Base-by-base conservation (phyloP, 2,888 invertebrate genomes). In the Branchipolynoe longqiensis region DNA sequence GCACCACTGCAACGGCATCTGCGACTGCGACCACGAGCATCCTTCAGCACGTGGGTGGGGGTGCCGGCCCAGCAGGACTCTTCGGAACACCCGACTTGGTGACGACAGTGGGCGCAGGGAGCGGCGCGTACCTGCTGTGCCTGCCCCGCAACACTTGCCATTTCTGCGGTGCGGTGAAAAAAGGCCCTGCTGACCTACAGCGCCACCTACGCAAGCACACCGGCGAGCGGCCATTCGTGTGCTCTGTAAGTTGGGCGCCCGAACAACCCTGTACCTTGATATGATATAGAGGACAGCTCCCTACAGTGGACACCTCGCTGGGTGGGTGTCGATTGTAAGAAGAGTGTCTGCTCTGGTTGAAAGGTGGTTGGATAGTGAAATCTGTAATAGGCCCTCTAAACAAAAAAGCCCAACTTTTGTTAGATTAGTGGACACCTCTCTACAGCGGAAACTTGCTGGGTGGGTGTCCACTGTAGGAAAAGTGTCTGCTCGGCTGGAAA, bases 141-240 rank as follows among this genome's bases (percentile, higher is more conserved):
- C 82, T 82, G 41, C 82, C 82, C 25, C 56, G 58, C 33, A 84
- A 85, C 58, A 92, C 91, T 28, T 92, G 92, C 87, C 88, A 90
- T 56, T 92, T 90, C 84, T 93, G 92, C 88, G 91, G 92, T 1
- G 91, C 90, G 58, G 89, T 91, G 38, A 92, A 91, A 87, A 90
- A 90, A 62, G 92, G 91, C 73, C 92, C 92, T 1, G 91, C 92
- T 36, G 93, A 92, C 41, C 89, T 92, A 8, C 87, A 90, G 64
- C 89, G 92, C 28, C 92, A 93, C 89, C 82, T 92, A 22, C 89
- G 90, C 36, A 92, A 91, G 87, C 93, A 93, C 86, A 92, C 92
- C 0, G 92, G 92, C 33, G 92, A 92, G 86, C 86, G 90, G 25
- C 92, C 92, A 2, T 93, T 92, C 88, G 87, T 88, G 6, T 92